Percentiles rank a stretch among this genome's conserved stretches.
phyloP scores from a whole-genome alignment of 1,140 invertebrate species.

The Drosophila nasuta region DNA sequence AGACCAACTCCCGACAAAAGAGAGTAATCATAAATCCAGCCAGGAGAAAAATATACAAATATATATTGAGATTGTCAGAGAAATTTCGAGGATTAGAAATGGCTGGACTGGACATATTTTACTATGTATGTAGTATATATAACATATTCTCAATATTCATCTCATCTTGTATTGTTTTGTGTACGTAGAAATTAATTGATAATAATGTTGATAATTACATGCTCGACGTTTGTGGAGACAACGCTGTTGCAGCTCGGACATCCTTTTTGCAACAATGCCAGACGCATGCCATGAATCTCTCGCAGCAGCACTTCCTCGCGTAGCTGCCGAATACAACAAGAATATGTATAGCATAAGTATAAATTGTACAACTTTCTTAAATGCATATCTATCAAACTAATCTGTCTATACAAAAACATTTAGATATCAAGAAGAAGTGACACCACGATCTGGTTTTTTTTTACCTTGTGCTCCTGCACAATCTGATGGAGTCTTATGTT shows the following conservation, averaged over 20 bases:
- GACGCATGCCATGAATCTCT: conserved; percentile 89
- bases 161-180: conserved; percentile 30
- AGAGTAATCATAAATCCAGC: conserved; percentile 36
- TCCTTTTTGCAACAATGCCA: conserved; percentile 90
- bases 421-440: neutral
- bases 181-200: conserved; percentile 1
- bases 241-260: conserved; percentile 86
- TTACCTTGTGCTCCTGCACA: conserved; percentile 91
- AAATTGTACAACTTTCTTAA: no score
- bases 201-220: conserved; percentile 63
- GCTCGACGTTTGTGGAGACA: conserved; percentile 75
- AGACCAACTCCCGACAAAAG: conserved; percentile 31
- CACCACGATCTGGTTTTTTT: neutral
- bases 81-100: conserved; percentile 20
- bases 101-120: conserved; percentile 13
- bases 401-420: no score
- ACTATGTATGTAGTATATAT: conserved; percentile 14
- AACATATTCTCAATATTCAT: conserved; percentile 12
- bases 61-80: conserved; percentile 16
- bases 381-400: no score
- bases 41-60: conserved; percentile 5
- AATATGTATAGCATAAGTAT: no score
- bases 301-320: conserved; percentile 89
- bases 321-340: conserved; percentile 84
- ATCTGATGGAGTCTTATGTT: conserved; percentile 93